Evolutionary conservation across 2,113 vertebrate genomes (phyloP), one percentile per base, ranked within the genome.

Genomic region (Xerus inauris): DNA sequence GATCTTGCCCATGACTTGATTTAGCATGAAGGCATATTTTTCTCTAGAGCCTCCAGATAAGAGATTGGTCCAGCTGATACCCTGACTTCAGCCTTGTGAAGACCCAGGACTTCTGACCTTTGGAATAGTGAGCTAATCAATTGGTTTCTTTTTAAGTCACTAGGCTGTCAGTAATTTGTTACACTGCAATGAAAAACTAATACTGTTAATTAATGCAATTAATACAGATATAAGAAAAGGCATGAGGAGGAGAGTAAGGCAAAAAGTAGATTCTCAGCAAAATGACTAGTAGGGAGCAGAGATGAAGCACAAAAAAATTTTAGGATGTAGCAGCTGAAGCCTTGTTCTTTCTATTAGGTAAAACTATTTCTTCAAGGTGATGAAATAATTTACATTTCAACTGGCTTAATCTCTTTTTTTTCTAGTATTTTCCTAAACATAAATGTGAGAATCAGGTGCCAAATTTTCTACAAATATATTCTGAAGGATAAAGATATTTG

Each of bases 311-410:
- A 87, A n/a, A 95, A 47, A 28, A 75, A n/a, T 2, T 42, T 14
- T 4, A 92, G 65, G 16, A 20, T 26, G 22, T 8, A 69, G 35
- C 32, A 80, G n/a, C n/a, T 51, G 2, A 54, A 87, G 6, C 7
- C 10, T 72, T 72, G 3, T 57, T 38, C 73, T 94, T 35, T 51
- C 59, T 38, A 5, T 71, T 83, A 79, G 10, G 24, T 67, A 51
- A 91, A 93, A n/a, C 5, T 62, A 51, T 49, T 73, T 87, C 22
- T 81, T 96, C 22, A 20, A 22, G 75, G 16, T 32, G 73, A 84
- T 47, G n/a, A 87, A 96, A 96, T 80, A 4, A n/a, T 80, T 92
- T 84, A 72, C 45, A 90, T 80, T 85, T 87, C 67, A 79, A 82
- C 16, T 75, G 67, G 77, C 5, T 87, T 88, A 47, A 75, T 72